Conservation (phyloP, 2,113 vertebrate species). For the Phoxinus phoxinus region DNA sequence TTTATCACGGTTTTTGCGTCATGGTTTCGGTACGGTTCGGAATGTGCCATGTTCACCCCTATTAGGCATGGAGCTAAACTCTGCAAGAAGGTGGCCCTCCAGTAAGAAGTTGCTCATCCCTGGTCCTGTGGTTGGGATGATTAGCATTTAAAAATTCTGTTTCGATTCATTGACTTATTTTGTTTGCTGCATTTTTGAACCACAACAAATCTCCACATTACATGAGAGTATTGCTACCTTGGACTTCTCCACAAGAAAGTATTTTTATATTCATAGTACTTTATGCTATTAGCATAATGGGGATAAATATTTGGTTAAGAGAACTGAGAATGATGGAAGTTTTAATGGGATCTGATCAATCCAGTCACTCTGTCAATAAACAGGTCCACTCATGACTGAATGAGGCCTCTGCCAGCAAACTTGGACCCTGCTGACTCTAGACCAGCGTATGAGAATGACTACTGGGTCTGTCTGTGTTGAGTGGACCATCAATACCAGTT, state of each 20-base stretch:
- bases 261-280: neutral
- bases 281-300: neutral
- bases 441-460: slow-evolving; percentile 13
- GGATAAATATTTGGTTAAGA: slow-evolving; percentile 14
- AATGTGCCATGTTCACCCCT: too few species aligned
- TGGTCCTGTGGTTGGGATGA: neutral
- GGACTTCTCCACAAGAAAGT: neutral
- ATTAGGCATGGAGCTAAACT: neutral
- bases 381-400: slow-evolving; percentile 18
- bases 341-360: slow-evolving; percentile 35
- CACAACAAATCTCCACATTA: neutral
- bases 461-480: slow-evolving; percentile 56
- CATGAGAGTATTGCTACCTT: neutral
- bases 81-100: neutral
- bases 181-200: neutral
- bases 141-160: neutral
- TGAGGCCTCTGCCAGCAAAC: slow-evolving; percentile 27
- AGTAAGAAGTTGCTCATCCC: neutral
- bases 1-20: too few species aligned
- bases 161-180: neutral
- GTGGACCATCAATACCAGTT: slow-evolving; percentile 70
- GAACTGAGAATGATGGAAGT: slow-evolving; percentile 18
- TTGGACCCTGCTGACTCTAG: slow-evolving; percentile 20
- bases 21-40: too few species aligned
- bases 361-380: slow-evolving; percentile 15